Base-by-base conservation (phyloP, 1,140 invertebrate genomes). In the Pseudomyrmex dendroicus region DNA sequence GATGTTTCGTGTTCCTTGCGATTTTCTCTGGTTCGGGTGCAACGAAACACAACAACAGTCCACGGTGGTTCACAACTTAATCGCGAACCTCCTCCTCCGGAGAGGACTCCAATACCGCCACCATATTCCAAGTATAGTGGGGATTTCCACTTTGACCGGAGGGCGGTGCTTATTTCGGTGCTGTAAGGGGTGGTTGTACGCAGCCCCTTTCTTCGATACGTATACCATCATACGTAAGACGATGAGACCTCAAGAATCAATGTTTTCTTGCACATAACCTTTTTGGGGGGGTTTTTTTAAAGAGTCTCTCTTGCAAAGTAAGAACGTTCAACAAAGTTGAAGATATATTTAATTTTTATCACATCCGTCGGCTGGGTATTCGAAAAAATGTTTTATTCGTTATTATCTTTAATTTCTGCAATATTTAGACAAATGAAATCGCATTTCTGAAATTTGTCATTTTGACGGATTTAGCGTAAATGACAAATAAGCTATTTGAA, bases 121-220 rank as follows among this genome's bases (percentile, higher is more conserved):
- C 86, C 82, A 76, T 82, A 50, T 84, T 78, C 46, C 44, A 22
- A 44, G 13, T 22, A 61, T 84, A 82, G 86, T 85, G 86, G 86
- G 86, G 86, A 70, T 87, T 84, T 59, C 22, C 13, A 52, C 46
- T 72, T 66, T 25, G 17, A 72, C 15, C 7, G 15, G 85, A 88
- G 86, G 86, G 86, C 86, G 86, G 86, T 20, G 86, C 86, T 86
- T 87, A 84, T 66, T 72, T 44, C 46, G 35, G 64, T 35, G 52
- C 61, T 82, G 8, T 61, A 57, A 74, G 67, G 85, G 84, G 59
- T 83, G 67, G 84, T 57, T 50, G 54, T 20, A 57, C n/a, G 67
- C 84, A 86, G 70, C 61, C 84, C 84, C 84, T 70, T 84, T 70
- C 78, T 46, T 77, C 66, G 63, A 80, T 59, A 15, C 1, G 66